These are phyloP conservation scores for Ornithoptera alexandrae DNA, from an alignment of 2,888 invertebrate species.

Conservation along the genomic window DNA sequence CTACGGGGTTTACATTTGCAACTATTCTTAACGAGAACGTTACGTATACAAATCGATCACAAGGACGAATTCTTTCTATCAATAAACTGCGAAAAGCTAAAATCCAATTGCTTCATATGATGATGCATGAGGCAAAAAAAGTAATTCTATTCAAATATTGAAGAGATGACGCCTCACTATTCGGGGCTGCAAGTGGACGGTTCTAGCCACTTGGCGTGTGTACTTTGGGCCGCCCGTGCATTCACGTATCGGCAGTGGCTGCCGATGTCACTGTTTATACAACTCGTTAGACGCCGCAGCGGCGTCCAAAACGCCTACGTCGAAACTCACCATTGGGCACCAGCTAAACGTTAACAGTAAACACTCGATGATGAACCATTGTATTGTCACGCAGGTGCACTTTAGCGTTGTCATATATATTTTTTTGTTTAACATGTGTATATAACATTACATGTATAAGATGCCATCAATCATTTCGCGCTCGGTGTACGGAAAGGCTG, in stretches of 20 bases:
- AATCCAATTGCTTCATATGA: neutral
- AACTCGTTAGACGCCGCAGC: conserved; percentile 67
- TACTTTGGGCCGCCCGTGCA: conserved; percentile 43
- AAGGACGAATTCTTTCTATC: neutral
- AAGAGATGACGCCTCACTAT: conserved; percentile 54
- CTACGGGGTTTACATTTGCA: no score
- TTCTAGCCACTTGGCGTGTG: conserved; percentile 56
- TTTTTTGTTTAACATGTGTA: conserved; percentile 20
- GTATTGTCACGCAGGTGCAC: conserved; percentile 52
- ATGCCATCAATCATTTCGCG: conserved; percentile 57
- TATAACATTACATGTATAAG: conserved; percentile 28
- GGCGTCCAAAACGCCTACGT: conserved; percentile 60
- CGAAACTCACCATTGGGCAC: conserved; percentile 49
- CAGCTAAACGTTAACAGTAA: conserved; percentile 58
- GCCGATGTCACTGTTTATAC: conserved; percentile 62
- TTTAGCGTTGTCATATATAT: conserved; percentile 34
- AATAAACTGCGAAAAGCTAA: neutral
- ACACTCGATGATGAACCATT: conserved; percentile 52
- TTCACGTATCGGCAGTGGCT: conserved; percentile 57
- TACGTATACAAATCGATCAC: neutral
- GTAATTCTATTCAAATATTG: conserved; percentile 43
- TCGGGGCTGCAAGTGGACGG: conserved; percentile 45
- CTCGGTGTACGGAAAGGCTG: conserved; percentile 35
- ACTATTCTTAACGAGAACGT: no score
- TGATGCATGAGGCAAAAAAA: conserved; percentile 16